A percentile compares a stretch with the other conserved stretches of the same genome.
phyloP scores from a whole-genome alignment of 1,140 invertebrate genomes.

The Cataglyphis hispanica region DNA sequence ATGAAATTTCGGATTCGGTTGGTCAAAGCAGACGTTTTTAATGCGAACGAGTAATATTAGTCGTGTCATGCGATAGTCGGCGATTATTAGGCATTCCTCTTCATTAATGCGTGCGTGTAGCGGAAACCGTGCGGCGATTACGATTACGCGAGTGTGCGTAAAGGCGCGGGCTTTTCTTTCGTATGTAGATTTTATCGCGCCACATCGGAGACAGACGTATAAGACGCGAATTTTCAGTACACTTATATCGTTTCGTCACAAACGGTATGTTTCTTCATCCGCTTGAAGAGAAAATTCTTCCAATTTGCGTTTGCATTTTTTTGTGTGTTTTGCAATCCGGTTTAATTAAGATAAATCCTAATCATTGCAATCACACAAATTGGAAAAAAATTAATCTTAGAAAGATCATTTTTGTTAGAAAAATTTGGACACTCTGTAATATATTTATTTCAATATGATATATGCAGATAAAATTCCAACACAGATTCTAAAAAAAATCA shows the following conservation, averaged over 20 bases:
- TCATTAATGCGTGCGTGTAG: conserved; percentile 12
- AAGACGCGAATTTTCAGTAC: background rate
- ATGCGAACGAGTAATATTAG: background rate
- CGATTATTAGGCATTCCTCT: background rate
- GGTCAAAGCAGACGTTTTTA: background rate
- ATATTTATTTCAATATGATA: conserved; percentile 7
- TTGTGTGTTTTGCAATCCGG: background rate
- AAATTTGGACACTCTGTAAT: background rate
- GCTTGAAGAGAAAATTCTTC: background rate
- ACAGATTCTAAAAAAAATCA: background rate
- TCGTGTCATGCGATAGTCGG: background rate
- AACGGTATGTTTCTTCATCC: background rate
- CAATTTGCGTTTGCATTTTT: background rate
- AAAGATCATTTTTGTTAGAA: background rate
- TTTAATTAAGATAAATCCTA: background rate
- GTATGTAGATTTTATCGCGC: conserved; percentile 9
- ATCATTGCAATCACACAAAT: background rate
- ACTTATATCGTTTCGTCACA: background rate
- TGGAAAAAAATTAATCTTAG: background rate
- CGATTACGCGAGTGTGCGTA: background rate
- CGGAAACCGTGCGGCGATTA: background rate
- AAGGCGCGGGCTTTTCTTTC: conserved; percentile 4
- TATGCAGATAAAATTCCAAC: background rate
- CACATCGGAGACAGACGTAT: background rate
- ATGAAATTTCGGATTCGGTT: conserved; percentile 39